phyloP scores from a whole-genome alignment of 2,113 vertebrate species.

The Thunnus maccoyii region DNA sequence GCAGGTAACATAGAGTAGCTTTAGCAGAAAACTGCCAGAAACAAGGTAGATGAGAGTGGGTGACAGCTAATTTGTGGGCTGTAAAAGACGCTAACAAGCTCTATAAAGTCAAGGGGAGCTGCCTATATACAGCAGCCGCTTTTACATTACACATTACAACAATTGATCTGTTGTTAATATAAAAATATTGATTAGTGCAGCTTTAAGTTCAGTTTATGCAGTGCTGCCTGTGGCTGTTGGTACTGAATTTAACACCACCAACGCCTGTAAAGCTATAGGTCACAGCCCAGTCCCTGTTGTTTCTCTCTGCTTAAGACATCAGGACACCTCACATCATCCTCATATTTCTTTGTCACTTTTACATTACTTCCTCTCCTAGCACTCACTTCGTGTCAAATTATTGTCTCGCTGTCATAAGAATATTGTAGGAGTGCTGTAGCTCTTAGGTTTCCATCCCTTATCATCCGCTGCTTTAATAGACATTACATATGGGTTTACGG shows the following conservation, averaged over 20 bases:
- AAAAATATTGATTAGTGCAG: neutral
- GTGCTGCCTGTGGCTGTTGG: too few relatives aligned
- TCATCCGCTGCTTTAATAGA: neutral
- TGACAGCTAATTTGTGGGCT: too few relatives aligned
- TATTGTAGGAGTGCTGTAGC: neutral
- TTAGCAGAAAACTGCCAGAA: too few relatives aligned
- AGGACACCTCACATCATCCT: conserved; percentile 14
- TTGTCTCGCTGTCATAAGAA: conserved; percentile 2
- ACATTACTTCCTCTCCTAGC: neutral
- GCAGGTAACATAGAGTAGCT: too few relatives aligned
- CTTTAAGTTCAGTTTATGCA: neutral
- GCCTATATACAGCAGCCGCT: too few relatives aligned
- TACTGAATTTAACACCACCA: neutral
- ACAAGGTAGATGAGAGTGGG: too few relatives aligned
- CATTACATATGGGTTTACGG: neutral
- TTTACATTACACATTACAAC: too few relatives aligned
- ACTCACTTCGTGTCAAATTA: neutral
- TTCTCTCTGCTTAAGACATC: conserved; percentile 6
- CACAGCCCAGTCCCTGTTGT: neutral
- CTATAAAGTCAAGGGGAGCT: too few relatives aligned
- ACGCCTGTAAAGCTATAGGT: too few relatives aligned
- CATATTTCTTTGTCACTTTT: neutral
- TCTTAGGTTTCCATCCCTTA: conserved; percentile 7
- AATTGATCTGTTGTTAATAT: too few relatives aligned
- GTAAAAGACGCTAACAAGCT: too few relatives aligned